These are phyloP conservation scores for Heliconius melpomene DNA, from an alignment of 1,140 invertebrate species.

Conservation along the genomic window DNA sequence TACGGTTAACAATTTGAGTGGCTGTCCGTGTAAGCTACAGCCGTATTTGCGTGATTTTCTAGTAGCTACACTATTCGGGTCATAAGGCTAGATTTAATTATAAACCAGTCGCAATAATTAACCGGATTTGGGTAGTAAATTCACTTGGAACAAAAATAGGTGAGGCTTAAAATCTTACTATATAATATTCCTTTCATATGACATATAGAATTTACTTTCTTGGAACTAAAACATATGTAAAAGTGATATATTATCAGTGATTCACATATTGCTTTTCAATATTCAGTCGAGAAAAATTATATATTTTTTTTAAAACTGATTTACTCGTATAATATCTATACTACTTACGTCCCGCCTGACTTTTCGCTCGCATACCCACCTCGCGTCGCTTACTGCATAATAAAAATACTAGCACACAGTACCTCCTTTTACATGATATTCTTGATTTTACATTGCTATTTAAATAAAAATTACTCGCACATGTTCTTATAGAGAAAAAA, in stretches of 20 bases:
- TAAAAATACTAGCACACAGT: too few species aligned
- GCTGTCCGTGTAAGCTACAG: background rate
- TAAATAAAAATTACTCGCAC: too few species aligned
- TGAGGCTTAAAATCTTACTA: constrained; percentile 19
- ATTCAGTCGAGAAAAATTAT: too few species aligned
- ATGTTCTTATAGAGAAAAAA: too few species aligned
- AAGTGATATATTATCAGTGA: too few species aligned
- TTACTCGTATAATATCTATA: too few species aligned
- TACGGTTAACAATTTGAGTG: background rate
- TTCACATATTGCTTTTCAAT: background rate
- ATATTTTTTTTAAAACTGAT: too few species aligned
- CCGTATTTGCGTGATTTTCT: constrained; percentile 37
- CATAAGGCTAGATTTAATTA: constrained; percentile 43
- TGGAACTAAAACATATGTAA: background rate
- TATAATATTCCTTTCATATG: background rate
- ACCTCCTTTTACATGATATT: too few species aligned
- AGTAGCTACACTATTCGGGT: constrained; percentile 38
- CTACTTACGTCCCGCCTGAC: too few species aligned
- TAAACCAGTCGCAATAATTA: constrained; percentile 39
- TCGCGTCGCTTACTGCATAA: too few species aligned
- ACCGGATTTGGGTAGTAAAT: constrained; percentile 42
- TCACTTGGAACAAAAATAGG: constrained; percentile 35
- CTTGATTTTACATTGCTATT: too few species aligned
- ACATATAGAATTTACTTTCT: background rate
- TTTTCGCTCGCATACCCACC: too few species aligned